Evolutionary conservation across 2,113 vertebrate species (phyloP).

Genomic region (Podarcis cretensis): DNA sequence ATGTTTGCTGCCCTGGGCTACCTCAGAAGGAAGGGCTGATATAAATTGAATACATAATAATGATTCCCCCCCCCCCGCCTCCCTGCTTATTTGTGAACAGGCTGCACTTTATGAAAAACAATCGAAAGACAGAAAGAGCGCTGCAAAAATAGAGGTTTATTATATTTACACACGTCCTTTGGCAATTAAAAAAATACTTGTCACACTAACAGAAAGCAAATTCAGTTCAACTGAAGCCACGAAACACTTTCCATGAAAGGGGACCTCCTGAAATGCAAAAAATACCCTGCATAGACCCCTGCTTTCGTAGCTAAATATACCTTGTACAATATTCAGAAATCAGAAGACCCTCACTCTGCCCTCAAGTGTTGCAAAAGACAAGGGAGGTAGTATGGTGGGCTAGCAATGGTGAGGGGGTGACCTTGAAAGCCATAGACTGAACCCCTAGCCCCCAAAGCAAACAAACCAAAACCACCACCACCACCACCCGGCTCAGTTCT

Average conservation of each 20-base stretch:
- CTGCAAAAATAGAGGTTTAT: not conserved
- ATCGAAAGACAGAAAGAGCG: no score
- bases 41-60: no score
- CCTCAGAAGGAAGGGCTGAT: not conserved
- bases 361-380: not conserved
- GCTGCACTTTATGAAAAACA: not conserved
- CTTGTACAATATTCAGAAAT: not conserved
- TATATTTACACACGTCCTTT: not conserved
- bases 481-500: not conserved
- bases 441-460: no score
- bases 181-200: not conserved
- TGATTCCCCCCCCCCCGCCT: no score
- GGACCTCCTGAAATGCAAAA: not conserved
- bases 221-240: not conserved
- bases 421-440: not conserved
- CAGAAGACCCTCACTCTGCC: not conserved
- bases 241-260: not conserved
- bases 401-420: not conserved
- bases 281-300: no score
- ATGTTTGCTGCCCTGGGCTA: no score
- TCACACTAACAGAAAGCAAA: not conserved
- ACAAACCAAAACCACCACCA: not conserved
- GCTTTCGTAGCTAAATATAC: not conserved
- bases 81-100: not conserved
- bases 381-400: not conserved